These are phyloP conservation scores for Euura saliciscinereae DNA, from an alignment of 1,140 invertebrate genomes.

Conservation along the genomic window DNA sequence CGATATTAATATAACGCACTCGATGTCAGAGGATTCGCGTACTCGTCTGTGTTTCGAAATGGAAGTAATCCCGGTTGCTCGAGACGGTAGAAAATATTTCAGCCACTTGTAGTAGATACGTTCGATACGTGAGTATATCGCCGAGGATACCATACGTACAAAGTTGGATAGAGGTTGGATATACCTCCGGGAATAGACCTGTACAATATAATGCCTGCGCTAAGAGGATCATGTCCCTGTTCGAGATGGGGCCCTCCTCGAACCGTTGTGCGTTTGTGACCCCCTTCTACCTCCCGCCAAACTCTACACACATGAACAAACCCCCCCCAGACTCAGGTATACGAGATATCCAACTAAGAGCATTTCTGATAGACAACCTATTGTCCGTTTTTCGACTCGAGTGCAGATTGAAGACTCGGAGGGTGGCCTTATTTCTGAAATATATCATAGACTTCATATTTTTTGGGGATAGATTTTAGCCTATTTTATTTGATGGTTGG, in stretches of 20 bases:
- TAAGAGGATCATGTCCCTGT: constrained; percentile 2
- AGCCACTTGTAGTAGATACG: constrained; percentile 5
- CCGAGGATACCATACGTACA: not conserved
- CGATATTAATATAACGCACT: not conserved
- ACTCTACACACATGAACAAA: too few species aligned
- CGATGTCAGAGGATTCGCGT: not conserved
- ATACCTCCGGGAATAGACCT: not conserved
- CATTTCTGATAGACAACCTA: not conserved
- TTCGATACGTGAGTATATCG: not conserved
- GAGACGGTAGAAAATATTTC: not conserved
- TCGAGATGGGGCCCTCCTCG: not conserved
- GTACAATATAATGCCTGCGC: not conserved
- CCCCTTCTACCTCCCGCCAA: not conserved
- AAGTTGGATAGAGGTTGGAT: not conserved
- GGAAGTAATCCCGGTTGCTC: not conserved
- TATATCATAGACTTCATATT: too few species aligned
- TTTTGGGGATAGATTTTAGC: too few species aligned
- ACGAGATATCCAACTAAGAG: not conserved
- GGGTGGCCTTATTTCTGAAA: too few species aligned
- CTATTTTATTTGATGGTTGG: too few species aligned
- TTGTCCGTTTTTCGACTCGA: not conserved
- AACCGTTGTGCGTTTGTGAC: not conserved
- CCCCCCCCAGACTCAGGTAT: too few species aligned
- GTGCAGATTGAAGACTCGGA: not conserved
- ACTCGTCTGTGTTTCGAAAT: not conserved